Conservation (phyloP, 2,113 vertebrate species). For the Lampris incognitus region DNA sequence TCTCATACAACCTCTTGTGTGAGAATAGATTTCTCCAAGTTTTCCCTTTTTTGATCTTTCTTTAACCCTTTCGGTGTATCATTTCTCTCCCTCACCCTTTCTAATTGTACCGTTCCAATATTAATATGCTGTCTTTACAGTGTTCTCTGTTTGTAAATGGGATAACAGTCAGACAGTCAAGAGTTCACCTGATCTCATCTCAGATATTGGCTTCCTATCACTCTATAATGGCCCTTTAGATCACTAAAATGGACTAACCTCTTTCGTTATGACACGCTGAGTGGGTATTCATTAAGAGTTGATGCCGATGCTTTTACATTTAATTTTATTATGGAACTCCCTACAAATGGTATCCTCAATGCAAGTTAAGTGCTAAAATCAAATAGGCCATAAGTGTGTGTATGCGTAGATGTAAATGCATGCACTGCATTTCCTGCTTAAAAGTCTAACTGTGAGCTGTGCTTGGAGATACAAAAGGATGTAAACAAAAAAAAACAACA, state of each 20-base stretch:
- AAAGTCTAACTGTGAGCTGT: not conserved
- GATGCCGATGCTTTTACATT: slow-evolving; percentile 65
- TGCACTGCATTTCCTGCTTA: slow-evolving; percentile 8
- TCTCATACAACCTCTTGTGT: not conserved
- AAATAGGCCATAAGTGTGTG: slow-evolving; percentile 31
- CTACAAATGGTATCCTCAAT: slow-evolving; percentile 35
- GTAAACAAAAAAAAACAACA: slow-evolving; percentile 31
- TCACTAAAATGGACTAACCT: slow-evolving; percentile 74
- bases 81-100: not conserved
- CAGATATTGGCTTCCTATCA: slow-evolving; percentile 61
- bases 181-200: slow-evolving; percentile 68
- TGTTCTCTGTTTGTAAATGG: slow-evolving; percentile 25
- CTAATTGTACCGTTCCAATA: not conserved
- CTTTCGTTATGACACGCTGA: slow-evolving; percentile 72
- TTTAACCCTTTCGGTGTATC: not conserved
- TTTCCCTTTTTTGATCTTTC: not conserved
- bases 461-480: not conserved
- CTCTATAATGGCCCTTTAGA: slow-evolving; percentile 69
- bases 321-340: slow-evolving; percentile 60
- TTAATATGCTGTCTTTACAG: not conserved
- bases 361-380: slow-evolving; percentile 15
- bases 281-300: slow-evolving; percentile 77
- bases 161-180: slow-evolving; percentile 57
- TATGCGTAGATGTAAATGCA: slow-evolving; percentile 11
- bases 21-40: not conserved